Evolutionary conservation across 2,113 vertebrate genomes (phyloP), one percentile per base, ranked within the genome.

Genomic region (Prunella himalayana): DNA sequence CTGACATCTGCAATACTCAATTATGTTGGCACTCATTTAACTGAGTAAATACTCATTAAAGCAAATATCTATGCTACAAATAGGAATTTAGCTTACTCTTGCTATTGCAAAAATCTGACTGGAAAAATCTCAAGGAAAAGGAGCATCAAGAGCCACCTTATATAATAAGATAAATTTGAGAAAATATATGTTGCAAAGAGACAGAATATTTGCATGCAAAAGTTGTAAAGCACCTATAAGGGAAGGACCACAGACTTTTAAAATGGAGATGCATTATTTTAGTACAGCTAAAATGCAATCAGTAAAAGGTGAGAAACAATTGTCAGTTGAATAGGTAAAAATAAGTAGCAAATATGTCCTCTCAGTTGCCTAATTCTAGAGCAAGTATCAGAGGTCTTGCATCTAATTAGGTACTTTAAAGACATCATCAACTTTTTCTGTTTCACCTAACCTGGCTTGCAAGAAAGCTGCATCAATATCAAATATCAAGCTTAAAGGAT

Each of bases 341-440:
- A 85, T 96, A 97, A 96, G 86, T 72, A 94, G 77, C 60, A 95
- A 85, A 63, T 57, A 64, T 20, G 22, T 95, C 60, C 86, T 91
- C 82, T 96, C 10, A 65, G 6, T 79, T 93, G 76, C 89, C 94
- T 90, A 92, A 90, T 69, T 94, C 83, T 95, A 44, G 92, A 96
- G 82, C 86, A 96, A 94, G 56, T 91, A 91, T 82, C 95, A 97
- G 92, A 97, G 93, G 97, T 97, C 92, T 96, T 94, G 83, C 64
- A 96, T 98, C 91, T 98, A 97, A 98, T 98, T 98, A 95, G 80
- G 79, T 61, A 98, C 97, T 98, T 98, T 97, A 98, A 98, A 99
- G 97, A 92, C 68, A 63, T 85, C 82, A 94, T 93, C 71, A 94
- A 42, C 81, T 97, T 98, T 98, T 98, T 95, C 97, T 97, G 88